Evolutionary conservation across 1,140 invertebrate genomes (phyloP).

Genomic region (Zaprionus taronus): DNA sequence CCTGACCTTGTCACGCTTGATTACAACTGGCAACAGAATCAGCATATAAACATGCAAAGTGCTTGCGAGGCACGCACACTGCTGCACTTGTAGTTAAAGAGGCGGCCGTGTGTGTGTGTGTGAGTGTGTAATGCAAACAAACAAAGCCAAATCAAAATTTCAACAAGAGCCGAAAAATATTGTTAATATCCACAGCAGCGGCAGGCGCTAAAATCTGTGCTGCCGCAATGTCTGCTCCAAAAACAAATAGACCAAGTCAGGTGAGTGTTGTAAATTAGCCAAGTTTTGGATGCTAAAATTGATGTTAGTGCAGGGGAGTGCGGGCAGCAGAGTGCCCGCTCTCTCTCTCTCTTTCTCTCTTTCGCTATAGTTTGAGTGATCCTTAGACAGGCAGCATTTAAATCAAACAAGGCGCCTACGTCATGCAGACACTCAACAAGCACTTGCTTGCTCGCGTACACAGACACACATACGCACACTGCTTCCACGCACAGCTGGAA

Average conservation of each 20-base stretch:
- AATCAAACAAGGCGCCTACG: constrained; percentile 13
- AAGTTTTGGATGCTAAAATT: not conserved
- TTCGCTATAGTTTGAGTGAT: constrained; percentile 10
- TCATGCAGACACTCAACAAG: constrained; percentile 35
- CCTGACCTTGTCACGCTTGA: constrained; percentile 63
- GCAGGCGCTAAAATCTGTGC: constrained; percentile 28
- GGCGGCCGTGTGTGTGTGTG: constrained; percentile 26
- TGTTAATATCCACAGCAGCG: constrained; percentile 24
- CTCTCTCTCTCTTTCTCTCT: not conserved
- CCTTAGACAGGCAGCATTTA: constrained; percentile 12
- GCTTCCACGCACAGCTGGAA: constrained; percentile 5
- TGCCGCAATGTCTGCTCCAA: constrained; percentile 50
- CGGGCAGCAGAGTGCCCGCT: not conserved
- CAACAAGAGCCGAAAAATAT: constrained; percentile 32
- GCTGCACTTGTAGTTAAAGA: constrained; percentile 23
- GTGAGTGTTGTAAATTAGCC: constrained; percentile 8
- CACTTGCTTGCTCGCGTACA: constrained; percentile 4
- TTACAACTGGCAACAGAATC: constrained; percentile 63
- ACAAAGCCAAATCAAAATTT: constrained; percentile 60
- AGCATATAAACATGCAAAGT: constrained; percentile 61
- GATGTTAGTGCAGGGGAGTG: not conserved
- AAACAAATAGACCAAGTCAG: constrained; percentile 44
- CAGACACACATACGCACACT: constrained; percentile 16
- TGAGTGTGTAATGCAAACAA: constrained; percentile 42
- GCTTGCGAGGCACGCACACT: constrained; percentile 33